Evolutionary conservation across 2,113 vertebrate genomes (phyloP).

Genomic region (Oreochromis niloticus): DNA sequence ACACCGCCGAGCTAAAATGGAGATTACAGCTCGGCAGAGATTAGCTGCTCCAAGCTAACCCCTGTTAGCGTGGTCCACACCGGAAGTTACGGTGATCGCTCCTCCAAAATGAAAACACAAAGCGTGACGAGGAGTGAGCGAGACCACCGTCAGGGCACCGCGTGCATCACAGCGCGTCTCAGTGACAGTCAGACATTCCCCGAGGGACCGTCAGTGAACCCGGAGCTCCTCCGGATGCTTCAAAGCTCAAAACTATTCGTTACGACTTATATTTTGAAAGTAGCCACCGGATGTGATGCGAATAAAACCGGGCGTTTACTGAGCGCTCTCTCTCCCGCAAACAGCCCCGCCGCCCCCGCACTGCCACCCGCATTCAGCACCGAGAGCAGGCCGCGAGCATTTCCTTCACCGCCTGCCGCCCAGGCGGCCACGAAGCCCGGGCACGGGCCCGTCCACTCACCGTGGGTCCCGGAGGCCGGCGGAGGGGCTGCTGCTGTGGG

Average conservation of each 20-base stretch:
- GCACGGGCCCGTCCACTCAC: conserved; percentile 5
- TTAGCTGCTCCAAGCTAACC: neutral
- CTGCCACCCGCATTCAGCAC: conserved; percentile 55
- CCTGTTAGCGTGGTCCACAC: neutral
- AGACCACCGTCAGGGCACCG: neutral
- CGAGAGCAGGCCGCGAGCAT: conserved; percentile 30
- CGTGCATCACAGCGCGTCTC: neutral
- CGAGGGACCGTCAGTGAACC: neutral
- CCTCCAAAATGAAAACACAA: neutral
- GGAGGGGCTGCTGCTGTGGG: conserved; percentile 1
- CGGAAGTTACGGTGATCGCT: neutral
- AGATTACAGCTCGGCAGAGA: conserved; percentile 3
- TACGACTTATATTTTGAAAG: conserved; percentile 5
- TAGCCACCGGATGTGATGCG: neutral
- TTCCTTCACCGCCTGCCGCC: neutral
- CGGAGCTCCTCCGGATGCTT: too few species aligned
- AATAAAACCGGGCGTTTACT: rapidly evolving
- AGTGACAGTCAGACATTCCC: neutral
- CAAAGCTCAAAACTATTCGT: rapidly evolving
- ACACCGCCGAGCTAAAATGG: conserved; percentile 25
- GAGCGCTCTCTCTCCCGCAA: conserved; percentile 52
- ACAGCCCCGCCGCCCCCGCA: conserved; percentile 70
- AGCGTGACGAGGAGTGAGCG: neutral
- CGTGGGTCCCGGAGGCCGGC: conserved; percentile 21
- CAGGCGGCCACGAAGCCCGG: neutral